Percentiles rank a stretch among this genome's conserved stretches.
Evolutionary conservation across 2,888 invertebrate species (phyloP).

Genomic region (Polyommatus icarus): DNA sequence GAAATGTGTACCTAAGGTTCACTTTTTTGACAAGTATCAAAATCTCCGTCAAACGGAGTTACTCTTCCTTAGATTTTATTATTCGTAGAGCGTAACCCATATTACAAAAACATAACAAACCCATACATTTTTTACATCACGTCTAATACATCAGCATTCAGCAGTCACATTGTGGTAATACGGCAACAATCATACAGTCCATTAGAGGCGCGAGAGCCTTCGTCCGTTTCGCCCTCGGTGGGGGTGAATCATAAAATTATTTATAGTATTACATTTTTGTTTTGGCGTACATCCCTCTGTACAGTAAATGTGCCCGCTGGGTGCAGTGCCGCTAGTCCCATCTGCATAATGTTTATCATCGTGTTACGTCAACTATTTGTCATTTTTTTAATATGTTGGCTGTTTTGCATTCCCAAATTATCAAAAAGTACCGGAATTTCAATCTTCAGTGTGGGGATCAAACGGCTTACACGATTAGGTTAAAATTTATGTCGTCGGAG

Average conservation of each 20-base stretch:
- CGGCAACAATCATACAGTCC: conserved; percentile 69
- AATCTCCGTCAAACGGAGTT: too few species aligned
- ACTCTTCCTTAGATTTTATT: too few species aligned
- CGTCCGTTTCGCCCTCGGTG: conserved; percentile 56
- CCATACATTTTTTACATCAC: background rate
- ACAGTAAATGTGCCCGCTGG: conserved; percentile 64
- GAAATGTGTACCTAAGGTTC: too few species aligned
- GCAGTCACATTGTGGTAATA: conserved; percentile 53
- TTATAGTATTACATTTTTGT: conserved; percentile 65
- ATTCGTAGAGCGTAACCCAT: too few species aligned
- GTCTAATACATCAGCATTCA: conserved; percentile 31
- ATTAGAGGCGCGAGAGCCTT: conserved; percentile 62
- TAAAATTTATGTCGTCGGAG: background rate
- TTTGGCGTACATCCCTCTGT: conserved; percentile 57
- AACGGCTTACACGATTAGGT: background rate
- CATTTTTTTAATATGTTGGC: conserved; percentile 37
- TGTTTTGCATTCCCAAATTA: conserved; percentile 7
- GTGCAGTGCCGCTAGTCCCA: conserved; percentile 50
- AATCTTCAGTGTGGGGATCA: background rate
- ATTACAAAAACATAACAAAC: background rate
- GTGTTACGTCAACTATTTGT: conserved; percentile 45
- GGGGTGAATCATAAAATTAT: conserved; percentile 62
- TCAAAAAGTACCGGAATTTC: conserved; percentile 5
- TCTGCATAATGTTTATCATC: conserved; percentile 45
- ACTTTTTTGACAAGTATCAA: too few species aligned